These are phyloP conservation scores for Pemphigus obesinymphae DNA, from an alignment of 1,140 invertebrate species.

Conservation along the genomic window DNA sequence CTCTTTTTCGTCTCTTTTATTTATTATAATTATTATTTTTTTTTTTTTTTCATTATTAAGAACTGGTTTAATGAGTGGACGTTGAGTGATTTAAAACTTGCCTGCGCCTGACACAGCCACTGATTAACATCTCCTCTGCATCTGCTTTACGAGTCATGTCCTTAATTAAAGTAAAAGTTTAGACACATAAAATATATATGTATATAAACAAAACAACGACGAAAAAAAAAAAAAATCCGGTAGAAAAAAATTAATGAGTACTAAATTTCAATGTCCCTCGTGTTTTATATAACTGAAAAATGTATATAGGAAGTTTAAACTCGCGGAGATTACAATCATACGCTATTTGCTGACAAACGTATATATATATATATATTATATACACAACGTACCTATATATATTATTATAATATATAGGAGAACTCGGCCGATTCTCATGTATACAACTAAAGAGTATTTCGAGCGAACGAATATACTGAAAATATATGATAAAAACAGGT, in stretches of 20 bases:
- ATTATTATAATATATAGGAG: too few relatives aligned
- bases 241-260: conserved; percentile 37
- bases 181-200: not conserved
- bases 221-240: not conserved
- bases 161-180: conserved; percentile 42
- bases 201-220: not conserved
- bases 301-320: not conserved
- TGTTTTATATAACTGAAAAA: conserved; percentile 18
- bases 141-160: conserved; percentile 34
- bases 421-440: too few relatives aligned
- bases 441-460: too few relatives aligned
- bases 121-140: conserved; percentile 39
- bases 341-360: conserved; percentile 14
- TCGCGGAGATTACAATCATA: not conserved
- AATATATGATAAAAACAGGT: too few relatives aligned
- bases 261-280: conserved; percentile 30
- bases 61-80: conserved; percentile 40
- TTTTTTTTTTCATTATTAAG: conserved; percentile 8
- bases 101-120: conserved; percentile 31
- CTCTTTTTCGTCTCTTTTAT: not conserved
- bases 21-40: conserved; percentile 4
- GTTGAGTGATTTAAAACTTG: conserved; percentile 41
- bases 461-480: too few relatives aligned
- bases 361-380: not conserved
- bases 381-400: too few relatives aligned